Conservation (phyloP, 2,113 vertebrate species). For the Abramis brama region DNA sequence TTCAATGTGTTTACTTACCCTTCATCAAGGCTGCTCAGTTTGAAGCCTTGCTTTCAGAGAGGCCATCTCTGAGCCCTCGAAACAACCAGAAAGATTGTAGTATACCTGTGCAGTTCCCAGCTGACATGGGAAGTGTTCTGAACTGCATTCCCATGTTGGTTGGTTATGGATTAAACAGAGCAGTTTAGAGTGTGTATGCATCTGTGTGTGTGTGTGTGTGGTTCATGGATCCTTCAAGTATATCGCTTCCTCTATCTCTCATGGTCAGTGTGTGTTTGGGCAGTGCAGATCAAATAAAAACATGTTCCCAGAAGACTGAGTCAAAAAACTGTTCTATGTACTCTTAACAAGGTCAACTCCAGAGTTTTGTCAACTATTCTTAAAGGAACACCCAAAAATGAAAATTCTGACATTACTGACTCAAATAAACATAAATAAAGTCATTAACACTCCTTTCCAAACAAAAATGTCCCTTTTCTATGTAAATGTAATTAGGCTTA, state of each 20-base stretch:
- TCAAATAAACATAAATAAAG: no score
- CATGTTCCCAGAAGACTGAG: constrained; percentile 50
- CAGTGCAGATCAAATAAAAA: constrained; percentile 54
- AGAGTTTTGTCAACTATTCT: constrained; percentile 3
- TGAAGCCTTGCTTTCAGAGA: constrained; percentile 89
- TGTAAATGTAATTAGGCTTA: no score
- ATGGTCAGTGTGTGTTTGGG: constrained; percentile 55
- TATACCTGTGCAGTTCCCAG: constrained; percentile 40
- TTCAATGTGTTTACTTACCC: constrained; percentile 79
- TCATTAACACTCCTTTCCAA: no score
- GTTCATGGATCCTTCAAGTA: constrained; percentile 55
- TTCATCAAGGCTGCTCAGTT: constrained; percentile 88
- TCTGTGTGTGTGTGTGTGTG: constrained; percentile 25
- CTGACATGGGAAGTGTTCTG: constrained; percentile 49
- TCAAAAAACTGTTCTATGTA: constrained; percentile 48
- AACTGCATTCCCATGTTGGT: constrained; percentile 42
- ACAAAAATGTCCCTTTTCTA: no score
- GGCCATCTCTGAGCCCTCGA: constrained; percentile 78
- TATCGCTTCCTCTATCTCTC: constrained; percentile 53
- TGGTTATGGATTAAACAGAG: constrained; percentile 62
- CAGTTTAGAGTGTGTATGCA: constrained; percentile 22
- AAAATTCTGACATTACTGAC: not conserved
- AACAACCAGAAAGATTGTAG: not conserved
- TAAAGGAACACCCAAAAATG: not conserved
- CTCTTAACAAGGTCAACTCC: constrained; percentile 27